phyloP scores from a whole-genome alignment of 53 echinoderm and acorn worm genomes.

The Paracentrotus lividus region DNA sequence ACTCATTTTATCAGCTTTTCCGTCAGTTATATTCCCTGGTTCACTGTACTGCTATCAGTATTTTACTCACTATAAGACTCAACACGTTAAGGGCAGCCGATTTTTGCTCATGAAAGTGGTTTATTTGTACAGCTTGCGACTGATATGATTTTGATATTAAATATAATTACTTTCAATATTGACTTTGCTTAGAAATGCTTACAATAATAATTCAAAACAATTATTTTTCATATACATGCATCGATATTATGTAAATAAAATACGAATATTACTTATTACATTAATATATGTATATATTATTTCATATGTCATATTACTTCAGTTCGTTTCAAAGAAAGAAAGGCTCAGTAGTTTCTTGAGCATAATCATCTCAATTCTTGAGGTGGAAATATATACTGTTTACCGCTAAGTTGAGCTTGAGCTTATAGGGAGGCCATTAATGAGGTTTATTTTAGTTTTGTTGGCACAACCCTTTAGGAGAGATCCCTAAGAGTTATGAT shows the following conservation, averaged over 20 bases:
- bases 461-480: background rate
- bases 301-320: background rate
- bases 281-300: background rate
- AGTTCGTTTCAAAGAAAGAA: background rate
- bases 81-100: background rate
- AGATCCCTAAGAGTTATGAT: constrained; percentile 37
- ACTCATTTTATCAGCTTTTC: constrained; percentile 46
- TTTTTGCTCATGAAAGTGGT: background rate
- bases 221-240: background rate
- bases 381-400: too few species aligned
- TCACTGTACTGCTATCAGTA: constrained; percentile 43
- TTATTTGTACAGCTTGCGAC: constrained; percentile 22
- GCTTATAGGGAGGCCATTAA: background rate
- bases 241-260: background rate
- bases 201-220: background rate
- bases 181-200: background rate
- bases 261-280: background rate
- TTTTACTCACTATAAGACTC: too few species aligned
- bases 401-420: background rate
- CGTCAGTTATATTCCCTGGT: constrained; percentile 3
- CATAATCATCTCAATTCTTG: too few species aligned
- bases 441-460: background rate
- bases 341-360: background rate
- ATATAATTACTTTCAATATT: background rate
- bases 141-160: background rate